Conservation (phyloP, 2,888 invertebrate species). For the Endotricha flammealis region DNA sequence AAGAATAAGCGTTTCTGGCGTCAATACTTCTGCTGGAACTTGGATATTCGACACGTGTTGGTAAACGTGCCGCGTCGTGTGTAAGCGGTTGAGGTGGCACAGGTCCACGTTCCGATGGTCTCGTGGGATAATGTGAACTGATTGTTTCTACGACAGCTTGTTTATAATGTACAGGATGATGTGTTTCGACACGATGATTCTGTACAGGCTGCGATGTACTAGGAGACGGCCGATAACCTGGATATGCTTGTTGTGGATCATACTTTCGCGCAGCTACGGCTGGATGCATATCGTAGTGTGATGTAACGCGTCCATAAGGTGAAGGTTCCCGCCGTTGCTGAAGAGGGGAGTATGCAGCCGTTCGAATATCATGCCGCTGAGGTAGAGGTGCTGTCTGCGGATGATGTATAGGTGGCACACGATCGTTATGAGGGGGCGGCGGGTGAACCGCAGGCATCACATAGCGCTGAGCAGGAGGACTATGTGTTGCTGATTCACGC, state of each 20-base stretch:
- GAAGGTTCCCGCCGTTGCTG: slow-evolving; percentile 57
- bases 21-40: slow-evolving; percentile 46
- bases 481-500: slow-evolving; percentile 51
- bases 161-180: slow-evolving; percentile 55
- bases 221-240: slow-evolving; percentile 58
- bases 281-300: slow-evolving; percentile 59
- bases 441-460: slow-evolving; percentile 45
- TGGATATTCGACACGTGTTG: slow-evolving; percentile 49
- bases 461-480: slow-evolving; percentile 56
- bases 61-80: slow-evolving; percentile 47
- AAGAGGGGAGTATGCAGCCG: slow-evolving; percentile 47
- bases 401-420: slow-evolving; percentile 71
- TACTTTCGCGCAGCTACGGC: slow-evolving; percentile 57
- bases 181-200: slow-evolving; percentile 54
- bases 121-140: slow-evolving; percentile 46
- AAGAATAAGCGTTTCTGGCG: slow-evolving; percentile 48
- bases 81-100: slow-evolving; percentile 45
- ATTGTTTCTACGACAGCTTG: slow-evolving; percentile 47
- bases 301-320: slow-evolving; percentile 42
- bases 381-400: slow-evolving; percentile 45
- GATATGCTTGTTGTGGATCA: slow-evolving; percentile 66
- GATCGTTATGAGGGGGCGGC: slow-evolving; percentile 65
- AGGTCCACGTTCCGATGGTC: slow-evolving; percentile 52
- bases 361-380: slow-evolving; percentile 52
- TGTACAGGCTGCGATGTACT: slow-evolving; percentile 45